These are phyloP conservation scores for Amphimedon queenslandica DNA, from an alignment of 37 sponge, comb jelly and placozoan genomes.

Conservation along the genomic window DNA sequence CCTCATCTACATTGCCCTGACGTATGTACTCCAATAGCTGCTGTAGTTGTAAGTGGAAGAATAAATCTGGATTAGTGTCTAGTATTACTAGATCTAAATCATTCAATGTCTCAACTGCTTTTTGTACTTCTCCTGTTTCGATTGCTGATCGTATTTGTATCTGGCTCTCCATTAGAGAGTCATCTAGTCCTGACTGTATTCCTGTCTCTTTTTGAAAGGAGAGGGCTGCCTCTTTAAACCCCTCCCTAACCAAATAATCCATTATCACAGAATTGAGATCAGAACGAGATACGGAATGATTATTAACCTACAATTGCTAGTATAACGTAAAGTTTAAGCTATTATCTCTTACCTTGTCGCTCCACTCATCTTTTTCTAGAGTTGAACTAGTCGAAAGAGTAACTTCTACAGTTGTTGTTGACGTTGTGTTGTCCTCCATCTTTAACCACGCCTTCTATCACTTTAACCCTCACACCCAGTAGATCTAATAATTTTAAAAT, in stretches of 20 bases:
- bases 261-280: slow-evolving; percentile 74
- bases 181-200: slow-evolving; percentile 45
- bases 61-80: slow-evolving; percentile 75
- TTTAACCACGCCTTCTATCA: background rate
- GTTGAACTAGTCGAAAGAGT: background rate
- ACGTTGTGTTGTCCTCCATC: background rate
- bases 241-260: slow-evolving; percentile 93
- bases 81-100: slow-evolving; percentile 82
- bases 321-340: background rate
- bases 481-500: slow-evolving; percentile 2
- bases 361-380: background rate
- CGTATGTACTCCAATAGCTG: slow-evolving; percentile 79
- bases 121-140: slow-evolving; percentile 61
- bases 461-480: background rate
- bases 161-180: slow-evolving; percentile 65
- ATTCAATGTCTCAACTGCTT: slow-evolving; percentile 85
- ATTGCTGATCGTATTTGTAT: slow-evolving; percentile 72
- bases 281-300: slow-evolving; percentile 45
- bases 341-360: background rate
- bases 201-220: slow-evolving; percentile 61
- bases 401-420: background rate
- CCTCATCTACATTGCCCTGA: slow-evolving; percentile 57
- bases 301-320: slow-evolving; percentile 15
- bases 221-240: slow-evolving; percentile 88
- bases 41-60: slow-evolving; percentile 90